These are phyloP conservation scores for Muscidifurax raptorellus DNA, from an alignment of 1,140 invertebrate genomes.

Conservation along the genomic window DNA sequence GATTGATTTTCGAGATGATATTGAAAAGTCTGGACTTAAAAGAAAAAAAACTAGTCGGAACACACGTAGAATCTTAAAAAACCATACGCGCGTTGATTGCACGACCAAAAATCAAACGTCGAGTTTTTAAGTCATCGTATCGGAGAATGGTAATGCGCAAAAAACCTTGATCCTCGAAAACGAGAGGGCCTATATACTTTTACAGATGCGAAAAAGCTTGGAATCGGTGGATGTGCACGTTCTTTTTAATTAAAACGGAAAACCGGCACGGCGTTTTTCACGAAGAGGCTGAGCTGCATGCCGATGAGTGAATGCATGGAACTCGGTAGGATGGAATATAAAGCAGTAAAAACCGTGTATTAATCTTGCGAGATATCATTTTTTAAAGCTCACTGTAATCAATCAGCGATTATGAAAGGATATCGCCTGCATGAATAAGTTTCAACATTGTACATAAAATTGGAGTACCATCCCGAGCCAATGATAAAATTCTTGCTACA, in stretches of 20 bases:
- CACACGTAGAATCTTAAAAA: neutral
- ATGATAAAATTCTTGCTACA: too few relatives aligned
- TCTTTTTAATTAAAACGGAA: constrained; percentile 21
- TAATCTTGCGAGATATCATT: too few relatives aligned
- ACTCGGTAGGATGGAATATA: too few relatives aligned
- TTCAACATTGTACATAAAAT: too few relatives aligned
- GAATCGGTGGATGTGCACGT: neutral
- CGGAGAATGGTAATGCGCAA: neutral
- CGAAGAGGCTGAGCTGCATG: too few relatives aligned
- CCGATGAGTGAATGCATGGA: too few relatives aligned
- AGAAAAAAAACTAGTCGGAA: neutral
- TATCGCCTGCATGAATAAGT: too few relatives aligned
- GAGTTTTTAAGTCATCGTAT: neutral
- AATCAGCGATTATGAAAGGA: too few relatives aligned
- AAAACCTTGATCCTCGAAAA: neutral
- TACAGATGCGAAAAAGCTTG: neutral
- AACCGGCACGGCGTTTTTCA: neutral
- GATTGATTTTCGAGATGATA: constrained; percentile 22
- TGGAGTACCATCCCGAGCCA: too few relatives aligned
- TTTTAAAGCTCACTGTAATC: too few relatives aligned
- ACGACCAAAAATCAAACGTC: neutral
- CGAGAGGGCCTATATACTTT: neutral
- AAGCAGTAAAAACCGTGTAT: too few relatives aligned
- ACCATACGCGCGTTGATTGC: neutral
- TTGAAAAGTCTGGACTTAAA: neutral